Evolutionary conservation across 1,140 invertebrate genomes (phyloP).

Genomic region (Pectinophora gossypiella): DNA sequence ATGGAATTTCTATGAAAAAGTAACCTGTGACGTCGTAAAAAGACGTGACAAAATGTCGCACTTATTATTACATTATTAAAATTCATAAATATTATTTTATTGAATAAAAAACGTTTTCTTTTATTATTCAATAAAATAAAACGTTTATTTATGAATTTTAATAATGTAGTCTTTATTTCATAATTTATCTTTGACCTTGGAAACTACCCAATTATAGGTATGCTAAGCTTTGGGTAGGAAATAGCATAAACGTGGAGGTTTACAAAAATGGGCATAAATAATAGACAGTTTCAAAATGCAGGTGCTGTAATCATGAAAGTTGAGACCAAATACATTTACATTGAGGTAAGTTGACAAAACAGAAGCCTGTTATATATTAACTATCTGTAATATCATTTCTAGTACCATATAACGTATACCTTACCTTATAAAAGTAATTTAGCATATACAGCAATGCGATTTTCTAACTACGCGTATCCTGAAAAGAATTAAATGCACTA

Average conservation of each 20-base stretch:
- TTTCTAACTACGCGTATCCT: constrained; percentile 65
- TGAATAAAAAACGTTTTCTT: too few species aligned
- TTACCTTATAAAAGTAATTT: constrained; percentile 44
- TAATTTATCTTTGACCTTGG: neutral
- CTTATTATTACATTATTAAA: too few species aligned
- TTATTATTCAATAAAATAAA: too few species aligned
- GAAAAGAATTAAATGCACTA: constrained; percentile 40
- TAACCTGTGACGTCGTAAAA: too few species aligned
- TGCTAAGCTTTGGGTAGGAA: too few species aligned
- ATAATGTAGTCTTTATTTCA: neutral
- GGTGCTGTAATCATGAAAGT: constrained; percentile 1
- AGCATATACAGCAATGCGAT: constrained; percentile 67
- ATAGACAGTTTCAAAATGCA: neutral
- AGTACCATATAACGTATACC: constrained; percentile 12
- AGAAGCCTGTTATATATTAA: constrained; percentile 46
- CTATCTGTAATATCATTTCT: neutral
- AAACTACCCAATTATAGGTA: too few species aligned
- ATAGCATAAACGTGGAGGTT: too few species aligned
- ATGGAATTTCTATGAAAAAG: too few species aligned
- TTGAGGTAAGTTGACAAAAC: constrained; percentile 25
- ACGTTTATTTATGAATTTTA: too few species aligned
- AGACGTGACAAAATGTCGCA: too few species aligned
- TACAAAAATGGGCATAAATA: neutral
- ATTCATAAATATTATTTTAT: too few species aligned
- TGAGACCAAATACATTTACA: neutral